Percentiles rank a stretch among this genome's conserved stretches.
These are phyloP conservation scores for Meda fulgida DNA, from an alignment of 2,797 vertebrate species.

Conservation along the genomic window DNA sequence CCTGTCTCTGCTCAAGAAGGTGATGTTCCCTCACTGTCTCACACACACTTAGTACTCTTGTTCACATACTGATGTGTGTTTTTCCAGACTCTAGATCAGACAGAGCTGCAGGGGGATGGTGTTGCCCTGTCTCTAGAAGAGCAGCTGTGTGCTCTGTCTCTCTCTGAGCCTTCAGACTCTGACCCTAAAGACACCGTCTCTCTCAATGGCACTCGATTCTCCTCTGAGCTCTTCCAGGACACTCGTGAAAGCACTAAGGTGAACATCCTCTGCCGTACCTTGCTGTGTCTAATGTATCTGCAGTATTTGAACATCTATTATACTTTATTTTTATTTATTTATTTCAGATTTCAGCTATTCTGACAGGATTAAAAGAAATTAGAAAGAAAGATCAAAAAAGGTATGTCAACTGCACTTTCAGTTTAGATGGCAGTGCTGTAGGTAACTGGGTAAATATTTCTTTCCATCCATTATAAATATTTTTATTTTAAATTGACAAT, in stretches of 20 bases:
- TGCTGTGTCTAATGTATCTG: neutral
- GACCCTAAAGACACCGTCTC: conserved; percentile 79
- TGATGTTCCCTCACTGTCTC: conserved; percentile 56
- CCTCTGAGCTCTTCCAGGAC: conserved; percentile 82
- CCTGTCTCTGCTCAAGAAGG: conserved; percentile 91
- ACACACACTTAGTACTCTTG: neutral
- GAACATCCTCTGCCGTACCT: neutral
- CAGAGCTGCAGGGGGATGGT: conserved; percentile 86
- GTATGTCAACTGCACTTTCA: conserved; percentile 66
- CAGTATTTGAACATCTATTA: neutral
- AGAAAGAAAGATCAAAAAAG: conserved; percentile 83
- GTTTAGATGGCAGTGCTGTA: no score
- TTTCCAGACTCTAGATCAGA: conserved; percentile 85
- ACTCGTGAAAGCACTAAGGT: conserved; percentile 89
- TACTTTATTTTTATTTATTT: neutral
- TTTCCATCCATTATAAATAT: no score
- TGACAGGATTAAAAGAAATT: conserved; percentile 84
- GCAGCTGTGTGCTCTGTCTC: conserved; percentile 87
- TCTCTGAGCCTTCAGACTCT: conserved; percentile 76
- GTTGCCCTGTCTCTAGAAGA: conserved; percentile 89
- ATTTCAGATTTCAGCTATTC: conserved; percentile 84
- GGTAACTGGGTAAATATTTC: no score
- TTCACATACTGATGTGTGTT: neutral
- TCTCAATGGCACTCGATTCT: conserved; percentile 86
- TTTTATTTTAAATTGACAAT: no score